A percentile compares a stretch with the other conserved stretches of the same genome.
Conservation (phyloP, 2,113 vertebrate species). For the Epinephelus moara region DNA sequence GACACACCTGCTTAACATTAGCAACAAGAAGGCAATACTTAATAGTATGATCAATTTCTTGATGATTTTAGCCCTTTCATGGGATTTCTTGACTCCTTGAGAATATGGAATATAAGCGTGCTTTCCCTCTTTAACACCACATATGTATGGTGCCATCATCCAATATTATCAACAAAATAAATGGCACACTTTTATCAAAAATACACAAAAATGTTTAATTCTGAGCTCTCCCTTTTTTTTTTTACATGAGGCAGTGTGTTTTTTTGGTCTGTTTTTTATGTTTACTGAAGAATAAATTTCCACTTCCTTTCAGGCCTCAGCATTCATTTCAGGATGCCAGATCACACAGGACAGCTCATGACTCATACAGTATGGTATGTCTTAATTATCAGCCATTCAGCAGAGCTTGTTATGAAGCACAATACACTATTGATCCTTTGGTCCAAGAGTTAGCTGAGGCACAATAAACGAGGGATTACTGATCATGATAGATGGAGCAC, state of each 20-base stretch:
- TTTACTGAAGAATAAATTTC: background rate
- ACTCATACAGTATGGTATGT: constrained; percentile 21
- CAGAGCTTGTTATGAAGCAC: constrained; percentile 52
- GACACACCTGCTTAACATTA: background rate
- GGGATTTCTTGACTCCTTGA: background rate
- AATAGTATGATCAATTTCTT: background rate
- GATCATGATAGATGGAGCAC: constrained; percentile 58
- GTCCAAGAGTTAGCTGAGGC: constrained; percentile 40
- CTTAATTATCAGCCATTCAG: constrained; percentile 46
- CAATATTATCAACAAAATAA: background rate
- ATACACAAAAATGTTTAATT: background rate
- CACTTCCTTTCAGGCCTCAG: background rate
- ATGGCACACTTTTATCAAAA: background rate
- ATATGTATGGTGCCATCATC: background rate
- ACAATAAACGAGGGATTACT: constrained; percentile 44
- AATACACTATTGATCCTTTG: constrained; percentile 59
- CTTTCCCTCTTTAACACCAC: background rate
- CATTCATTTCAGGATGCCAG: constrained; percentile 10
- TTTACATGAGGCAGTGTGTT: background rate
- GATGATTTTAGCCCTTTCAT: background rate
- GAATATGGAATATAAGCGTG: background rate
- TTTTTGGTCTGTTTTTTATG: background rate
- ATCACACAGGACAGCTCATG: background rate
- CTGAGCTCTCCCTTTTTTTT: background rate
- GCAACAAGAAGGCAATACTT: background rate